These are phyloP conservation scores for Oxyruncus cristatus DNA, from an alignment of 2,113 vertebrate genomes.

Conservation along the genomic window DNA sequence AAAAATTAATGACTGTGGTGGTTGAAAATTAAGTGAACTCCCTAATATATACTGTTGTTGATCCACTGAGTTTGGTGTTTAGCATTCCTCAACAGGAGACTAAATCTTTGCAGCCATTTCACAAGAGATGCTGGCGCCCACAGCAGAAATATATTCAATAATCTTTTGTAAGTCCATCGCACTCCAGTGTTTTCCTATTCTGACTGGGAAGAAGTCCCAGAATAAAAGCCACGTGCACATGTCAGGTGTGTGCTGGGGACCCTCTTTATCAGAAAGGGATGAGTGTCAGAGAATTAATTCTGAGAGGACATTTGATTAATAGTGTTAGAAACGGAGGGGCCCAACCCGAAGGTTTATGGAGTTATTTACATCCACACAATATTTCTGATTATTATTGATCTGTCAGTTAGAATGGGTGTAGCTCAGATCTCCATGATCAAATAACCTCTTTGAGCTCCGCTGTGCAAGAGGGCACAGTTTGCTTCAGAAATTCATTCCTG, in stretches of 20 bases:
- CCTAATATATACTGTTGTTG: constrained; percentile 79
- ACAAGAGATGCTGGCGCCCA: constrained; percentile 77
- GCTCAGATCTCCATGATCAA: neutral
- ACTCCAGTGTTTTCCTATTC: neutral
- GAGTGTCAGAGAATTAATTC: neutral
- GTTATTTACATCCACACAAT: neutral
- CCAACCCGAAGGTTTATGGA: neutral
- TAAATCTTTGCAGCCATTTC: constrained; percentile 76
- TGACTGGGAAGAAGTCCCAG: neutral
- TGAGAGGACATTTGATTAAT: neutral
- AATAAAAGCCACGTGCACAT: neutral
- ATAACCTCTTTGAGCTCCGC: neutral
- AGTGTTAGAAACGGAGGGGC: neutral
- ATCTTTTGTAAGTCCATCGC: constrained; percentile 53
- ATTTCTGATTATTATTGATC: neutral
- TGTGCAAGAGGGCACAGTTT: neutral
- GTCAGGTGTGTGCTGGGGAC: constrained; percentile 38
- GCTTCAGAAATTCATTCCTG: neutral
- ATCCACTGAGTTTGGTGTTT: constrained; percentile 75
- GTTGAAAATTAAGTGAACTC: constrained; percentile 78
- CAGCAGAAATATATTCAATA: constrained; percentile 65
- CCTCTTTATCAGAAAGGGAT: neutral
- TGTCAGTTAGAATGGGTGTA: neutral
- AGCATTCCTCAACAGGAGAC: constrained; percentile 79
- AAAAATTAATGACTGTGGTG: constrained; percentile 77